Percentiles rank a stretch among this genome's conserved stretches.
phyloP scores from a whole-genome alignment of 1,140 invertebrate genomes.

The Mycetomoellerius zeteki region DNA sequence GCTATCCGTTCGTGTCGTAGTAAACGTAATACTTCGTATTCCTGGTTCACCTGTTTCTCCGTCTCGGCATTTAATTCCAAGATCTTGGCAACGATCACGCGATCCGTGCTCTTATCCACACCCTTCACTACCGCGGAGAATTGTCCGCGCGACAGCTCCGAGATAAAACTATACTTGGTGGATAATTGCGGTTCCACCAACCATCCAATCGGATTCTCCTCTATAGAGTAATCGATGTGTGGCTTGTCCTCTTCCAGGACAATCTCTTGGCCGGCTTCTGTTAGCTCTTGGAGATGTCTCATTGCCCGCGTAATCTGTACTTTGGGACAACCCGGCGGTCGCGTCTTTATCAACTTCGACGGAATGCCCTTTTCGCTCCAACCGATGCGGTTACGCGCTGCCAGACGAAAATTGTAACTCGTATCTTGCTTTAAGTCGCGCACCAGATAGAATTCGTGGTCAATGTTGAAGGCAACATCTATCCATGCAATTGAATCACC shows the following conservation, averaged over 20 bases:
- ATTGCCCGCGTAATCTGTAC: conserved; percentile 93
- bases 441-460: conserved; percentile 97
- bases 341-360: conserved; percentile 91
- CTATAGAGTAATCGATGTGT: conserved; percentile 91
- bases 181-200: conserved; percentile 89
- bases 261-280: conserved; percentile 92
- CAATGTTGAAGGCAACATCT: conserved; percentile 95
- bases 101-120: conserved; percentile 91
- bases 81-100: conserved; percentile 93
- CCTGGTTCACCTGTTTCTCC: conserved; percentile 90
- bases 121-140: conserved; percentile 95
- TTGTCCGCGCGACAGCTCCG: conserved; percentile 93
- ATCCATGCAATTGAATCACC: conserved; percentile 94
- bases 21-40: conserved; percentile 93
- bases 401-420: conserved; percentile 95
- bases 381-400: conserved; percentile 97
- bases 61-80: conserved; percentile 90
- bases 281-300: conserved; percentile 94
- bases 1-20: conserved; percentile 95
- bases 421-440: conserved; percentile 92
- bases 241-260: conserved; percentile 89
- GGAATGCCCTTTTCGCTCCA: conserved; percentile 94
- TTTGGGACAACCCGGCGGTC: conserved; percentile 89
- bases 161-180: conserved; percentile 93
- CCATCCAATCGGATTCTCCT: conserved; percentile 92